These are phyloP conservation scores for Triplophysa dalaica DNA, from an alignment of 2,113 vertebrate species.

Conservation along the genomic window DNA sequence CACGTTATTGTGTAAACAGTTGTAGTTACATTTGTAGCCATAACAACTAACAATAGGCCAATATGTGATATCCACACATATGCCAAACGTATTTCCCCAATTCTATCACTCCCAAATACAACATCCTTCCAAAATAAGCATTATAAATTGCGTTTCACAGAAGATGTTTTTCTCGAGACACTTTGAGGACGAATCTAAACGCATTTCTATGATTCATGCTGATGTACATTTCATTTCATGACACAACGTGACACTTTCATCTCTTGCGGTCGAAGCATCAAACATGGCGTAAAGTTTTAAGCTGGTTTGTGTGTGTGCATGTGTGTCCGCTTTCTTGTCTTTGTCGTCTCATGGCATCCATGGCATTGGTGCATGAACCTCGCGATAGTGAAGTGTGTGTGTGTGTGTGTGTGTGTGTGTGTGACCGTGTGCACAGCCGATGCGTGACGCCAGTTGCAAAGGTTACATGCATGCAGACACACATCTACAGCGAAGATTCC, in stretches of 20 bases:
- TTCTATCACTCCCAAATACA: no score
- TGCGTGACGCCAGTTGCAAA: conserved; percentile 83
- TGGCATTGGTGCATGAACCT: conserved; percentile 70
- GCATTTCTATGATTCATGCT: not conserved
- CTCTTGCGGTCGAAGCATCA: not conserved
- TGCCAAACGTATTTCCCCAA: no score
- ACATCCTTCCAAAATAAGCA: no score
- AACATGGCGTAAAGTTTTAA: conserved; percentile 37
- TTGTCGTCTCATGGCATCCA: conserved; percentile 42
- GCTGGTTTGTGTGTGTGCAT: not conserved
- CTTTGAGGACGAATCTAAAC: not conserved
- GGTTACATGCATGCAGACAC: conserved; percentile 66
- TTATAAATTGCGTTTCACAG: no score
- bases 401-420: not conserved
- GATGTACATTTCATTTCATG: not conserved
- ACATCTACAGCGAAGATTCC: conserved; percentile 50
- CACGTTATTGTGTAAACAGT: no score
- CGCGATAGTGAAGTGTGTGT: conserved; percentile 73
- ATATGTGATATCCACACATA: no score
- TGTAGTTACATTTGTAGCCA: no score
- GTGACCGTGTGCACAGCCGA: conserved; percentile 74
- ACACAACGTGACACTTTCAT: not conserved
- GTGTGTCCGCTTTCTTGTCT: conserved; percentile 8
- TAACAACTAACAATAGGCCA: no score
- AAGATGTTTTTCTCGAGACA: no score